Evolutionary conservation across 2,797 vertebrate genomes (phyloP).

Genomic region (Manis crassicaudata): DNA sequence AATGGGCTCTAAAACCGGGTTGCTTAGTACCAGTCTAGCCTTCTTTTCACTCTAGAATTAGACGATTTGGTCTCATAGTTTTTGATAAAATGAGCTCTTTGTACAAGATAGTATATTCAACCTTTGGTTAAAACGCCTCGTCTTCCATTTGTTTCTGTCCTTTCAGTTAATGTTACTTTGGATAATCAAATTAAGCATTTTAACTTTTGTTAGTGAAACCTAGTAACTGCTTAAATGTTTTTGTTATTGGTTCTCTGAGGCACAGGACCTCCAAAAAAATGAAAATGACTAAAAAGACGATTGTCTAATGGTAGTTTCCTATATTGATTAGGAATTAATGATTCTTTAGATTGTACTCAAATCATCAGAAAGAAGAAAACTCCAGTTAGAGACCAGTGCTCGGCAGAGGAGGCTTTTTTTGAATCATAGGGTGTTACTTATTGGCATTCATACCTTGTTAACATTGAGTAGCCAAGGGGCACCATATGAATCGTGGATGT

Average conservation of each 20-base stretch:
- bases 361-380: background rate
- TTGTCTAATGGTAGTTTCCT: constrained; percentile 5
- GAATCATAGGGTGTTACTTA: background rate
- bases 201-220: constrained; percentile 18
- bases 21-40: background rate
- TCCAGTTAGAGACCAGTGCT: background rate
- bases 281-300: background rate
- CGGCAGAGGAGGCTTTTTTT: background rate
- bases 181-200: constrained; percentile 49
- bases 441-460: background rate
- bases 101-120: background rate
- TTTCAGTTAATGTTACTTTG: constrained; percentile 51
- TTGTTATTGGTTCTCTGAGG: constrained; percentile 53
- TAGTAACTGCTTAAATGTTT: constrained; percentile 1
- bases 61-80: background rate
- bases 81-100: constrained; percentile 35
- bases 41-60: constrained; percentile 28
- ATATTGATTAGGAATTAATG: constrained; percentile 16
- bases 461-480: background rate
- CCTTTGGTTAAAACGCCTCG: background rate
- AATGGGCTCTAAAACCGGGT: background rate
- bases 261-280: constrained; percentile 14
- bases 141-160: constrained; percentile 52
- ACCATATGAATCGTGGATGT: background rate
- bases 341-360: background rate